Conservation (phyloP, 2,888 invertebrate genomes). For the Cordilura impudica region DNA sequence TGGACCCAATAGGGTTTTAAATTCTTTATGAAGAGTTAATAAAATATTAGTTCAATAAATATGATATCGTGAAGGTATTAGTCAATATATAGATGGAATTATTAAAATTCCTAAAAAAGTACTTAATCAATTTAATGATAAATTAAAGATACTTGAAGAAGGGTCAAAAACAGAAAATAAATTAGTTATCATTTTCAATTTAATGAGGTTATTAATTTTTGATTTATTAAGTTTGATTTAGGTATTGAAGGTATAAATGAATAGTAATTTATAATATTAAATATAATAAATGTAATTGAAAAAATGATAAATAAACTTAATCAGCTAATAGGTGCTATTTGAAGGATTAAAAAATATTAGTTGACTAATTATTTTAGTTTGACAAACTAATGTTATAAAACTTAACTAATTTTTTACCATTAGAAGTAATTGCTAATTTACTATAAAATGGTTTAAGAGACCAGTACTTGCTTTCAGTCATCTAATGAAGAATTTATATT, state of each 20-base stretch:
- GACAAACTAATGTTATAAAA: slow-evolving; percentile 82
- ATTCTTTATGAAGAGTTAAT: slow-evolving; percentile 66
- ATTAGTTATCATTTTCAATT: slow-evolving; percentile 84
- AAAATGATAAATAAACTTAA: slow-evolving; percentile 77
- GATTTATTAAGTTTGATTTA: slow-evolving; percentile 71
- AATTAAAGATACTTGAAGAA: slow-evolving; percentile 78
- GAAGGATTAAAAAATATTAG: slow-evolving; percentile 84
- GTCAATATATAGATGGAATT: slow-evolving; percentile 80
- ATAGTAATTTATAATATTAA: slow-evolving; percentile 80
- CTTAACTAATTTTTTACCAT: slow-evolving; percentile 80
- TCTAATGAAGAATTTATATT: slow-evolving; percentile 80
- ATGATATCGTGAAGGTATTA: slow-evolving; percentile 79
- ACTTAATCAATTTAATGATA: slow-evolving; percentile 82
- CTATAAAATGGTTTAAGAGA: slow-evolving; percentile 85
- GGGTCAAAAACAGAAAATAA: slow-evolving; percentile 85
- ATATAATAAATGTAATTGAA: slow-evolving; percentile 78
- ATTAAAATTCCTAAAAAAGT: slow-evolving; percentile 78
- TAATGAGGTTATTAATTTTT: slow-evolving; percentile 67
- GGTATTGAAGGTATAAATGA: slow-evolving; percentile 73
- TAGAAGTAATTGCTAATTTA: slow-evolving; percentile 82
- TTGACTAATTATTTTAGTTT: slow-evolving; percentile 82
- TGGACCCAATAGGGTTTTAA: slow-evolving; percentile 70
- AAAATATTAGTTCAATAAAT: slow-evolving; percentile 77
- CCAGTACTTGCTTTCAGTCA: slow-evolving; percentile 85
- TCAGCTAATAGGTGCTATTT: slow-evolving; percentile 83